Percentiles rank a stretch among this genome's conserved stretches.
Evolutionary conservation across 2,797 vertebrate species (phyloP).

Genomic region (Macropus fuliginosus): DNA sequence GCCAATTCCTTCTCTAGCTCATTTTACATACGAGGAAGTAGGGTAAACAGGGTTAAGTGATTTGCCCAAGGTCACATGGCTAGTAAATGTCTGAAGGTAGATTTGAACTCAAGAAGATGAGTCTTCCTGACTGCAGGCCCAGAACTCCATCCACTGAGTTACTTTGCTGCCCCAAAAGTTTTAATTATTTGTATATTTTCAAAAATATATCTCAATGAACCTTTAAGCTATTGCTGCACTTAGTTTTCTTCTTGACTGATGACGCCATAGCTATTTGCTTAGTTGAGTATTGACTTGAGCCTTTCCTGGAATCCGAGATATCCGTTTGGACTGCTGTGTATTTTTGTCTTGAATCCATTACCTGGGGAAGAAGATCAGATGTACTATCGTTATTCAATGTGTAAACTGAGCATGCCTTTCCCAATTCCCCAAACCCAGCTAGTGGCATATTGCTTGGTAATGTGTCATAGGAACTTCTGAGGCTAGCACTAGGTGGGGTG

Average conservation of each 20-base stretch:
- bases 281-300: constrained; percentile 61
- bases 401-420: neutral
- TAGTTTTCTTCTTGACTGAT: constrained; percentile 55
- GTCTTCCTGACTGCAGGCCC: neutral
- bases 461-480: neutral
- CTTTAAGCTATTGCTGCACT: constrained; percentile 79
- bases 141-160: neutral
- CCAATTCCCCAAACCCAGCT: neutral
- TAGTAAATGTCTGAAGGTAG: neutral
- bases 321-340: constrained; percentile 43
- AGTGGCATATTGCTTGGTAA: neutral
- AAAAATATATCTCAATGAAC: constrained; percentile 70
- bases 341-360: constrained; percentile 48
- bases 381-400: constrained; percentile 3
- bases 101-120: neutral
- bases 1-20: neutral
- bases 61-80: too few species aligned
- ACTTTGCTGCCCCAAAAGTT: neutral
- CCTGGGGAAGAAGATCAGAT: constrained; percentile 58
- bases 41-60: neutral
- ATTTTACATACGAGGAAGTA: neutral
- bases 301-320: constrained; percentile 18
- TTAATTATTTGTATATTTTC: neutral
- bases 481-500: neutral
- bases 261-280: constrained; percentile 40